Conservation (phyloP, 2,888 invertebrate species). For the Melieria picta region DNA sequence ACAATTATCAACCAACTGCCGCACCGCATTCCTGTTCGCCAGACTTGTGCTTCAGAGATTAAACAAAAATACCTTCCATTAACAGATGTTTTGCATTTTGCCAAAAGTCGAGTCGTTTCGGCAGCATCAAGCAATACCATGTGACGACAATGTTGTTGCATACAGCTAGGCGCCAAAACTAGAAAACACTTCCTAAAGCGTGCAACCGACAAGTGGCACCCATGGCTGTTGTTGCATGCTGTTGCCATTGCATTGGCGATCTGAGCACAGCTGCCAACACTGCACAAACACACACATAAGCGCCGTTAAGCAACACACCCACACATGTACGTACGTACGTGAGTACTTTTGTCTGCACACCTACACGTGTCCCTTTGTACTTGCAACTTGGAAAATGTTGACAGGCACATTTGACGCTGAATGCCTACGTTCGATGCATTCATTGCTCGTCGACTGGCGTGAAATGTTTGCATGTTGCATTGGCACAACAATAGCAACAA, state of each 20-base stretch:
- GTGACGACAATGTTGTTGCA: constrained; percentile 13
- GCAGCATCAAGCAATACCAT: not conserved
- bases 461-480: not conserved
- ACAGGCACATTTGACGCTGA: constrained; percentile 17
- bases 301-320: not conserved
- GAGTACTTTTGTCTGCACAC: not conserved
- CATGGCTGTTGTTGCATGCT: not conserved
- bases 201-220: not conserved
- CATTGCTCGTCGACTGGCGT: not conserved
- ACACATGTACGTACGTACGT: not conserved
- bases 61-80: constrained; percentile 22
- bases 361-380: not conserved
- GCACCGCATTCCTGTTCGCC: no score
- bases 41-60: not conserved
- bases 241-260: not conserved
- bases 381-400: constrained; percentile 15
- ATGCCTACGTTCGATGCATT: not conserved
- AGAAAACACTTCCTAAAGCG: not conserved
- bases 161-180: not conserved
- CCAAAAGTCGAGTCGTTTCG: constrained; percentile 2
- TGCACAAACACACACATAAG: not conserved
- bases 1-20: no score
- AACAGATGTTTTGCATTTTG: constrained; percentile 25
- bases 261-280: not conserved
- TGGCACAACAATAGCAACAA: no score